phyloP scores from a whole-genome alignment of 2,797 vertebrate genomes.

The Brotogeris chrysoptera region DNA sequence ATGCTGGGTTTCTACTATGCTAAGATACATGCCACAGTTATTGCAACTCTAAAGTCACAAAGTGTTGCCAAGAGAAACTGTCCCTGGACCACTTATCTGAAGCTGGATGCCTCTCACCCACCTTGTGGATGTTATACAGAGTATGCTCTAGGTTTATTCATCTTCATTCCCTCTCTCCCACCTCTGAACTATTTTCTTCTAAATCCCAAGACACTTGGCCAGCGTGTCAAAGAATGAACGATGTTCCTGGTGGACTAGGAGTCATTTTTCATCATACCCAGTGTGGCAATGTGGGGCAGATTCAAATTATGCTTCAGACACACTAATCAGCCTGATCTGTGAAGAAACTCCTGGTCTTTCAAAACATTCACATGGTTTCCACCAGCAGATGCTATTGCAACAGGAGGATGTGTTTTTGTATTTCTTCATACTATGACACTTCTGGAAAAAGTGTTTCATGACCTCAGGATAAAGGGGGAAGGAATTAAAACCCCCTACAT shows the following conservation, averaged over 20 bases:
- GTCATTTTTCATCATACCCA: neutral
- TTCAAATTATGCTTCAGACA: neutral
- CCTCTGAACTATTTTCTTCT: neutral
- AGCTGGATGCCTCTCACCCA: neutral
- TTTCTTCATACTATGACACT: slow-evolving; percentile 27
- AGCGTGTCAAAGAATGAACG: neutral
- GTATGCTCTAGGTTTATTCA: neutral
- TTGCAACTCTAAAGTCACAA: neutral
- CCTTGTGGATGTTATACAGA: neutral
- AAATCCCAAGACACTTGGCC: neutral
- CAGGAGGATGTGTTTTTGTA: neutral
- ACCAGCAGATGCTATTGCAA: slow-evolving; percentile 33
- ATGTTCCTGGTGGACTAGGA: neutral
- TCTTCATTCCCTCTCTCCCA: neutral
- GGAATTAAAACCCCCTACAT: neutral
- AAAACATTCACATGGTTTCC: slow-evolving; percentile 38
- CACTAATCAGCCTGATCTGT: slow-evolving; percentile 12
- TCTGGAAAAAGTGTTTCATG: neutral
- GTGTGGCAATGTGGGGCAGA: neutral
- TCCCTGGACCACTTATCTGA: neutral
- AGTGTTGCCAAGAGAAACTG: neutral
- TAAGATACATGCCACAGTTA: neutral
- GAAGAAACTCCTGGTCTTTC: slow-evolving; percentile 47
- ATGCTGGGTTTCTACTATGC: neutral
- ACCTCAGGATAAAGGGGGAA: neutral